These are phyloP conservation scores for Diachrysia chrysitis DNA, from an alignment of 2,888 invertebrate species.

Conservation along the genomic window DNA sequence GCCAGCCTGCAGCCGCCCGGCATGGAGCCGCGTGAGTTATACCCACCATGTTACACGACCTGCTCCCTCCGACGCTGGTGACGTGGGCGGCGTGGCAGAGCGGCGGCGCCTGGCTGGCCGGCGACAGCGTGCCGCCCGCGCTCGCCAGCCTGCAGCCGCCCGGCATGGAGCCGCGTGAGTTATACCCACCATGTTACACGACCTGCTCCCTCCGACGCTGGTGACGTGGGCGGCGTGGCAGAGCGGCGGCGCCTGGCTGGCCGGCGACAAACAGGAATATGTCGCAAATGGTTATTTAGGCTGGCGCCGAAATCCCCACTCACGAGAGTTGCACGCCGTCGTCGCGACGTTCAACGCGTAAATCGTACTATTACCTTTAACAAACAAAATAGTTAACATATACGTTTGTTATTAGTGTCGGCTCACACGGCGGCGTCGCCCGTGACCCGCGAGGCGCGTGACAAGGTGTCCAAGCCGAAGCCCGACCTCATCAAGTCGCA, in stretches of 20 bases:
- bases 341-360: no score
- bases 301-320: no score
- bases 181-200: background rate
- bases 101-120: constrained; percentile 94
- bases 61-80: constrained; percentile 97
- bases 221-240: constrained; percentile 95
- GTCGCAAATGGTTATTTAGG: no score
- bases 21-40: constrained; percentile 91
- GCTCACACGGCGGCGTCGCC: constrained; percentile 74
- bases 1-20: constrained; percentile 95
- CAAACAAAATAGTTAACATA: no score
- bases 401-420: constrained; percentile 72
- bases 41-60: constrained; percentile 90
- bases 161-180: constrained; percentile 95
- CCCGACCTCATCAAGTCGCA: constrained; percentile 84
- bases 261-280: constrained; percentile 83
- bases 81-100: constrained; percentile 94
- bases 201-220: constrained; percentile 92
- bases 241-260: constrained; percentile 94
- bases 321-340: no score
- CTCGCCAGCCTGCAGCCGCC: constrained; percentile 94
- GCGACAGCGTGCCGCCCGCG: constrained; percentile 89
- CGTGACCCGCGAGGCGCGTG: constrained; percentile 55
- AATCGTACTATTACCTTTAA: no score
- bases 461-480: constrained; percentile 71